Evolutionary conservation across 1,140 invertebrate genomes (phyloP), one percentile per base, ranked within the genome.

Genomic region (Drosophila navojoa): DNA sequence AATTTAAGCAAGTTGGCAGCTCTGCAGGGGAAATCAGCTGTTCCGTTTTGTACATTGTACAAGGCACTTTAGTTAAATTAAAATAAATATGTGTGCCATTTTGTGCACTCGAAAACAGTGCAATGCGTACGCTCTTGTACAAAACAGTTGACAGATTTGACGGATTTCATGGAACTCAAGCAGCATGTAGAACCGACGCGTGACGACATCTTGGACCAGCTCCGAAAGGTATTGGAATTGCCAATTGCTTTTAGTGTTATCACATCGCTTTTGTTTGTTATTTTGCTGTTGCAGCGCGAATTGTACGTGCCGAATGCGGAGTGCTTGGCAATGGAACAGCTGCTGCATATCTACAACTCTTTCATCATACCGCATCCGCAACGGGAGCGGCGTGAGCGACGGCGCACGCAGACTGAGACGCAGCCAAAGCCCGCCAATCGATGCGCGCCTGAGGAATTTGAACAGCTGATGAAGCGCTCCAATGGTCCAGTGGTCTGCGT

Each of bases 281-380:
- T 44, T 13, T 32, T 16, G 3, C 3, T 35, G 5, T 2, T 15
- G 4, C 67, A 75, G 71, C 67, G 71, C 15, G 58, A 52, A 63
- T 42, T 75, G 15, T 59, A 25, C 44, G 15, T 75, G 5, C 27
- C 50, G 7, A 55, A 78, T 57, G 49, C 16, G 3, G 40, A 76
- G 7, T 25, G 16, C 0, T n/a, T 86, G 19, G 0, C 75, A 3
- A 3, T 67, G 35, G 71, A 45, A 0, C 50, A 72, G 29, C 53
- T 86, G 53, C 42, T 53, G 35, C 47, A 76, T 11, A 76, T 87
- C 19, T 87, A 81, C 19, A 45, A 61, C 5, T 35, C 32, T 6
- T 85, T 86, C 7, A 62, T 75, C 5, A 52, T 81, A 6, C 75
- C 81, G 1, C 63, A 53, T 0, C 82, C 81, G 1, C 71, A 32